phyloP scores from a whole-genome alignment of 30 jellyfish, hydroid and myxozoan genomes.

The Chironex yamaguchii region DNA sequence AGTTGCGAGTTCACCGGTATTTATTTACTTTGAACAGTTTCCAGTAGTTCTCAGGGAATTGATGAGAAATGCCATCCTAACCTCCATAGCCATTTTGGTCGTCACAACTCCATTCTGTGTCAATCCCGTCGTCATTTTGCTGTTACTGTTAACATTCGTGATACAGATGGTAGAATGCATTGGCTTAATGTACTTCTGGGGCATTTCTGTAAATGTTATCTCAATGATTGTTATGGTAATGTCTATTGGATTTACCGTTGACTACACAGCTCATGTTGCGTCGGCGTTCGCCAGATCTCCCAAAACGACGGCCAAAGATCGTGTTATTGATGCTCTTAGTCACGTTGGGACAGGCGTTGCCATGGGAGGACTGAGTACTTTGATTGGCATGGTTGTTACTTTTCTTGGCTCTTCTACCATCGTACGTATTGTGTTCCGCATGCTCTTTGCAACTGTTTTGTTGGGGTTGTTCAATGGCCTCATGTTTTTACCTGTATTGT shows the following conservation, averaged over 20 bases:
- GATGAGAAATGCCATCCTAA: slow-evolving; percentile 41
- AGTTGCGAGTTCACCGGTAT: slow-evolving; percentile 58
- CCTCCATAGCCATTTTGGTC: slow-evolving; percentile 70
- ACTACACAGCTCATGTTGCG: slow-evolving; percentile 94
- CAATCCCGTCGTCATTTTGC: slow-evolving; percentile 74
- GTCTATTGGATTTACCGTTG: slow-evolving; percentile 96
- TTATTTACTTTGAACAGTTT: slow-evolving; percentile 84
- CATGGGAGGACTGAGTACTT: slow-evolving; percentile 85
- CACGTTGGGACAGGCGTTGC: slow-evolving; percentile 90
- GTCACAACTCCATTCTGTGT: slow-evolving; percentile 85
- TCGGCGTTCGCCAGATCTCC: slow-evolving; percentile 83
- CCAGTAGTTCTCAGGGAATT: slow-evolving; percentile 74
- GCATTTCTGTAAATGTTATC: slow-evolving; percentile 79
- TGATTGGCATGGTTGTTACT: slow-evolving; percentile 63
- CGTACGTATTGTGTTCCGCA: too few species aligned
- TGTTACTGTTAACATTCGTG: slow-evolving; percentile 63
- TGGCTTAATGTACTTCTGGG: slow-evolving; percentile 92
- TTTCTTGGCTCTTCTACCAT: slow-evolving; percentile 55
- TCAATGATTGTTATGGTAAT: slow-evolving; percentile 89
- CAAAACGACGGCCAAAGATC: slow-evolving; percentile 60
- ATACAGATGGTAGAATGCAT: slow-evolving; percentile 71
- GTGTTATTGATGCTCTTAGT: slow-evolving; percentile 77
- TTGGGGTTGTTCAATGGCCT: too few species aligned
- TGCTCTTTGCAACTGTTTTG: too few species aligned
- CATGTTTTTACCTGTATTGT: too few species aligned